Percentiles rank a stretch among this genome's conserved stretches.
Conservation (phyloP, 2,888 invertebrate species). For the Agrochola lota region DNA sequence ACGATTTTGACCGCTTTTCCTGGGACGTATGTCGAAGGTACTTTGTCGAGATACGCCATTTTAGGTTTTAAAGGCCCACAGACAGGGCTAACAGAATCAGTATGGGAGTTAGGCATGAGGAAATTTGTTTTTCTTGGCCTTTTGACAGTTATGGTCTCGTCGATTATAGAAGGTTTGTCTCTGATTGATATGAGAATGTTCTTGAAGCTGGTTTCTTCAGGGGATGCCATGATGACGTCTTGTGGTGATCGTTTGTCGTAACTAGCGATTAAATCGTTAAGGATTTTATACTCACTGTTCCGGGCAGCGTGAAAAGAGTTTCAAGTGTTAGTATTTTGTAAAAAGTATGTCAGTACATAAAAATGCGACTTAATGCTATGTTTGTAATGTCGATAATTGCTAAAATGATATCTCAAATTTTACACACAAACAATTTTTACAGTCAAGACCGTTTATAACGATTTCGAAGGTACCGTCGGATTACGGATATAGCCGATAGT, state of each 20-base stretch:
- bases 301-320: constrained; percentile 65
- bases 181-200: constrained; percentile 86
- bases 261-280: constrained; percentile 78
- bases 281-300: constrained; percentile 88
- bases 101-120: constrained; percentile 79
- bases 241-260: constrained; percentile 85
- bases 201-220: constrained; percentile 85
- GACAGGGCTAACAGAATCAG: constrained; percentile 82
- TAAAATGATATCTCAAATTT: not conserved
- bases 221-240: constrained; percentile 88
- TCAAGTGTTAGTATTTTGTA: constrained; percentile 59
- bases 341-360: constrained; percentile 20
- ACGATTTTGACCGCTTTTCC: constrained; percentile 94
- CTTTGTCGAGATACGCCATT: constrained; percentile 85
- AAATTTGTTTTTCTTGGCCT: constrained; percentile 81
- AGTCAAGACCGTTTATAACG: too few relatives aligned
- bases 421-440: too few relatives aligned
- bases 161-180: constrained; percentile 82
- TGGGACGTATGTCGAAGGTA: constrained; percentile 88
- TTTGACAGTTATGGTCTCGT: constrained; percentile 84
- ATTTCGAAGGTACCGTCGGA: too few relatives aligned
- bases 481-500: too few relatives aligned
- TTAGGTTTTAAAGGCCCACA: constrained; percentile 80
- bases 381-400: not conserved
- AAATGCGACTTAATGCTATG: not conserved